Evolutionary conservation across 1,140 invertebrate genomes (phyloP), one percentile per base, ranked within the genome.

Genomic region (Bombus haemorrhoidalis): DNA sequence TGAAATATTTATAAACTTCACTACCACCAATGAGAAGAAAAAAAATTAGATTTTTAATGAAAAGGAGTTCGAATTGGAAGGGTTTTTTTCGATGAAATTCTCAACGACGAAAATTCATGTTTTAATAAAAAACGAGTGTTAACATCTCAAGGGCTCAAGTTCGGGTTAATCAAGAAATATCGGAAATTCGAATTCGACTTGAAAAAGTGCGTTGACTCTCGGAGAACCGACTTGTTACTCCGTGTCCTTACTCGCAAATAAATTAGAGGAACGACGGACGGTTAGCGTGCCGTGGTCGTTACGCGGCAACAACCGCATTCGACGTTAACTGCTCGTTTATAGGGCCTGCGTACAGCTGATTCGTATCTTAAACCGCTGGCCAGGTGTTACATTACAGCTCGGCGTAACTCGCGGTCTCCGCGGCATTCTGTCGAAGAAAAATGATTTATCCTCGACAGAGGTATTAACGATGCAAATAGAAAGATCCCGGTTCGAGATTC

Each of bases 401-500:
- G 73, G 80, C 76, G 82, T 85, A 86, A 81, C 59, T 75, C 78
- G 84, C 79, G 53, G 83, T 43, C 64, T 74, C 32, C 37, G 66
- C 77, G 83, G 68, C 25, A 78, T 79, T 64, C 57, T 66, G 77
- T 80, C 77, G 83, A 81, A 66, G 83, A 81, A 85, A 85, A 85
- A 81, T 85, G 83, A 81, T 85, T 85, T 81, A 85, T 78, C 77
- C 76, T 39, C 53, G 41, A 32, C 82, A 1, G 18, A 68, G 47
- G n/a, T 59, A 85, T 81, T 85, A 81, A 73, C 83, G 83, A 85
- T 85, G 79, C 84, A 85, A 81, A 81, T 81, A 57, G 84, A 85
- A 66, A 85, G 78, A 85, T 81, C 59, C 25, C n/a, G 25, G 8
- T 1, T 32, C 6, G 57, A 74, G 69, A 81, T 81, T 85, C 37